phyloP scores from a whole-genome alignment of 2,888 invertebrate genomes.

The Amorpha juglandis region DNA sequence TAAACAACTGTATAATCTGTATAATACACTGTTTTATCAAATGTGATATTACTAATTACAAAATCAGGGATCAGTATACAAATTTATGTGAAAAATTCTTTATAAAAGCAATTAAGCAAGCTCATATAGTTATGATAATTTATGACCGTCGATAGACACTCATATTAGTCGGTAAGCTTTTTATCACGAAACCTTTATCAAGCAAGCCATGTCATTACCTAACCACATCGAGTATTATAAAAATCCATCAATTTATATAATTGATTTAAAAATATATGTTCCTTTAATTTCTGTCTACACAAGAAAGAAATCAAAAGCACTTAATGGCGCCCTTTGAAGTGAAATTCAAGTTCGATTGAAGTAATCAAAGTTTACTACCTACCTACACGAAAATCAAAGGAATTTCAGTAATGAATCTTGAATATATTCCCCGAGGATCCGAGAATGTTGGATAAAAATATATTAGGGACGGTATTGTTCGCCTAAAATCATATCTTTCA shows the following conservation, averaged over 20 bases:
- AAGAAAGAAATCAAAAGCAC: slow-evolving; percentile 35
- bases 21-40: no score
- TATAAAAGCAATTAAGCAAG: no score
- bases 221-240: neutral
- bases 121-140: no score
- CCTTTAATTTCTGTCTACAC: neutral
- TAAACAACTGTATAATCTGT: no score
- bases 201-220: neutral
- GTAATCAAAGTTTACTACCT: slow-evolving; percentile 67
- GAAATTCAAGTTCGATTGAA: slow-evolving; percentile 62
- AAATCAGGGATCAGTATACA: no score
- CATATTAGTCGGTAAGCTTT: no score
- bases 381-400: slow-evolving; percentile 37
- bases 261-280: neutral
- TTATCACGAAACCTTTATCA: no score
- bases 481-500: neutral
- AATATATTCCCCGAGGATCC: slow-evolving; percentile 7
- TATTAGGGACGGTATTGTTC: neutral
- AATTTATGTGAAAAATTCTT: no score
- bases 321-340: slow-evolving; percentile 53
- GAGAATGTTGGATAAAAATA: slow-evolving; percentile 13
- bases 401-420: slow-evolving; percentile 25
- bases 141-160: no score
- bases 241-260: neutral
- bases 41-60: no score